Evolutionary conservation across 2,113 vertebrate genomes (phyloP), one percentile per base, ranked within the genome.

Genomic region (Bos taurus): DNA sequence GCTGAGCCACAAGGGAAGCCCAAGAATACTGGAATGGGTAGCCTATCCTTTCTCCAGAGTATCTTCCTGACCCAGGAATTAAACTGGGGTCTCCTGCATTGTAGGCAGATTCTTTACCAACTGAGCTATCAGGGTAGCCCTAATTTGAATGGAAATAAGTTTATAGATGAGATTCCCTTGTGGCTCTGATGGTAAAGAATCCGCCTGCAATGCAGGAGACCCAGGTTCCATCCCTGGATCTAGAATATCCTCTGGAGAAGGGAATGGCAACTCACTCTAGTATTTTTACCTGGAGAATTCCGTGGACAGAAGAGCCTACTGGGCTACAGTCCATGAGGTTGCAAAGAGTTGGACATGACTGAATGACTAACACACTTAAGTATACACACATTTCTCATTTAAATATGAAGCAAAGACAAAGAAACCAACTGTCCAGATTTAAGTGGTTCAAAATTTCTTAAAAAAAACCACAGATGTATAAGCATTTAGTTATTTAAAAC

Each of bases 401-500:
- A 82, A 90, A 92, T 88, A 86, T 50, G 28, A 93, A 93, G 2
- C 17, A 95, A 81, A 56, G 5, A 17, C 43, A 95, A 94, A 14
- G 2, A 96, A 89, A 71, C 1, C 13, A 93, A 56, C 78, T 71
- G 2, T 87, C 30, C 3, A 52, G 3, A 71, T 81, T 91, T 84
- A 40, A 91, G 7, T 74, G 21, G 62, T 94, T 92, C 26, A 78
- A 52, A 9, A 19, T 56, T 88, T 85, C 6, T 81, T 92, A 10
- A 87, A 52, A 86, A 64, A 81, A 36, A 5, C 36, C 36, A 74
- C 52, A 90, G 10, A 40, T 52, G 2, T 71, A 59, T 92, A 92
- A 77, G 64, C 40, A 88, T 78, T 54, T 95, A 50, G 5, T 82
- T 95, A 46, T 71, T 93, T 95, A 46, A 93, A 91, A 46, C 46